phyloP scores from a whole-genome alignment of 2,888 invertebrate species.

The Habroteleia sp. region DNA sequence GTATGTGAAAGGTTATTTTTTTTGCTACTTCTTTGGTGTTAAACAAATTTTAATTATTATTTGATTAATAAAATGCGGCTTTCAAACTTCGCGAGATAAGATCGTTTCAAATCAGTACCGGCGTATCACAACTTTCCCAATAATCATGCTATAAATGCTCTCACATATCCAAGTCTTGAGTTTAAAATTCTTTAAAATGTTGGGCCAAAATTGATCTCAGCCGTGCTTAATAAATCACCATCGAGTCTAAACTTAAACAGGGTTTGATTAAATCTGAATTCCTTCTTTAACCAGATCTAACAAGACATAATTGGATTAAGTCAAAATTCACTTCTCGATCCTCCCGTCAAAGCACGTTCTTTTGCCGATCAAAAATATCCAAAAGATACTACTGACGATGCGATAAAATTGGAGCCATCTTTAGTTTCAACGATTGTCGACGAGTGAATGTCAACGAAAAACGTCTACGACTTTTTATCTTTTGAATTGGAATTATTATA shows the following conservation, averaged over 20 bases:
- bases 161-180: background rate
- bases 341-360: conserved; percentile 8
- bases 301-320: conserved; percentile 52
- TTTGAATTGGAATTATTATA: too few species aligned
- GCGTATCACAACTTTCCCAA: conserved; percentile 10
- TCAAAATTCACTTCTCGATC: conserved; percentile 36
- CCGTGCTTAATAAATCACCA: conserved; percentile 34
- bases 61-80: too few species aligned
- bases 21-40: too few species aligned
- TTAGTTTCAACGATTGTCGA: conserved; percentile 3
- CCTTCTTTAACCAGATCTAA: conserved; percentile 44
- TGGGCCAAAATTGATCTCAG: conserved; percentile 7
- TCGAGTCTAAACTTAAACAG: conserved; percentile 36
- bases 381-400: conserved; percentile 10
- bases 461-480: background rate
- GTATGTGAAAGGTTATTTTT: too few species aligned
- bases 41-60: too few species aligned
- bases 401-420: background rate
- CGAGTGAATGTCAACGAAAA: background rate
- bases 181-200: conserved; percentile 22
- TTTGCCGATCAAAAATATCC: conserved; percentile 3
- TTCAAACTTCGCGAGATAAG: conserved; percentile 1
- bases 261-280: conserved; percentile 52
- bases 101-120: conserved; percentile 1
- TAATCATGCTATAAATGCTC: conserved; percentile 8